These are phyloP conservation scores for Haliclystus octoradiatus DNA, from an alignment of 30 jellyfish, hydroid and myxozoan species.

Conservation along the genomic window DNA sequence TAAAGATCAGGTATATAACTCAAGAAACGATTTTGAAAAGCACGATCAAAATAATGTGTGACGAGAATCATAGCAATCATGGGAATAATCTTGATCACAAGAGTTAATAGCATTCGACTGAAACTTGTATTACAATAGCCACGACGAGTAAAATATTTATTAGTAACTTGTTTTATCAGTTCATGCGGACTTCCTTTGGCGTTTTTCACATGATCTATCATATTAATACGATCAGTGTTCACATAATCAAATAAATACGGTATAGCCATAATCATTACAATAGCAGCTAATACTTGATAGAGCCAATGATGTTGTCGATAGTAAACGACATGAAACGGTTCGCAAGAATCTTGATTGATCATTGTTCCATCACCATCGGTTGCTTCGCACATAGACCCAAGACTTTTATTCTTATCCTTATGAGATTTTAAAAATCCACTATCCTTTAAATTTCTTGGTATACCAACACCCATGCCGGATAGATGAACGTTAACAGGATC, in stretches of 20 bases:
- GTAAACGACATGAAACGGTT: background rate
- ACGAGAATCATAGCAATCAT: background rate
- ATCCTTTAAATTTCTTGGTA: background rate
- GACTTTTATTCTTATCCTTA: background rate
- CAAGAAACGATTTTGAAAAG: background rate
- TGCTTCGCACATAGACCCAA: background rate
- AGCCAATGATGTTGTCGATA: constrained; percentile 1
- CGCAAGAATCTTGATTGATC: background rate
- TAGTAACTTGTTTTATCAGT: background rate
- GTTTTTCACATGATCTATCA: background rate
- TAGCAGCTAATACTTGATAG: background rate
- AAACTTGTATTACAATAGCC: background rate
- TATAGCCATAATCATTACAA: background rate
- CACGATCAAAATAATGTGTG: background rate
- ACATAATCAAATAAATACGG: background rate
- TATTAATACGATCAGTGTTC: background rate
- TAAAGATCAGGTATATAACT: background rate
- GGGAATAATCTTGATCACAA: background rate
- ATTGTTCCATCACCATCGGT: background rate
- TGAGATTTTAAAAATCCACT: background rate
- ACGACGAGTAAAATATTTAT: background rate
- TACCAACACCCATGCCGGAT: background rate
- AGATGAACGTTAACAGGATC: background rate
- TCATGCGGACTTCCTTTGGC: background rate
- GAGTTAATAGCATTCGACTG: background rate